These are phyloP conservation scores for Clarias macrocephalus DNA, from an alignment of 2,113 vertebrate genomes.

Conservation along the genomic window DNA sequence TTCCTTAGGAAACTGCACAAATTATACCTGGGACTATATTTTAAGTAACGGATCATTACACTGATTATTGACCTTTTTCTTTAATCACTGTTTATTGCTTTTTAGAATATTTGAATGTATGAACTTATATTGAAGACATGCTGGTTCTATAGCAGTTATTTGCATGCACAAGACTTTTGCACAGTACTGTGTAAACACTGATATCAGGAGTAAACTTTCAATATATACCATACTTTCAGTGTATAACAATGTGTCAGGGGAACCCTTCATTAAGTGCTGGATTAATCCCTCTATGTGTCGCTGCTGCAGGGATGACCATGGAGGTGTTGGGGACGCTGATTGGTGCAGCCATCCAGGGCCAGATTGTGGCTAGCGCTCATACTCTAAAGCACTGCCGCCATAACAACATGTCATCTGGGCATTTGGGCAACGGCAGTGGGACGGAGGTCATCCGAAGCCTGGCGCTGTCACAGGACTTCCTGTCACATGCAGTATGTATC, in stretches of 20 bases:
- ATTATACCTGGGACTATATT: no score
- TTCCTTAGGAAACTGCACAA: no score
- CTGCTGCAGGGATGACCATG: constrained; percentile 86
- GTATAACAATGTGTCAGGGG: neutral
- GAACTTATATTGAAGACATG: no score
- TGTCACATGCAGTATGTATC: constrained; percentile 75
- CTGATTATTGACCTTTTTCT: no score
- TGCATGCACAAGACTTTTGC: no score
- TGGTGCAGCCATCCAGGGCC: constrained; percentile 89
- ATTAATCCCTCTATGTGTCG: neutral
- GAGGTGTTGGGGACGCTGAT: constrained; percentile 89
- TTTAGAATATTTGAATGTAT: no score
- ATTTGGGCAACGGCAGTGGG: constrained; percentile 68
- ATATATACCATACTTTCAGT: neutral
- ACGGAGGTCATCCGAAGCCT: constrained; percentile 62
- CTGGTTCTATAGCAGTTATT: no score
- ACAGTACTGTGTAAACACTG: neutral
- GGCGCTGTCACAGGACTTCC: constrained; percentile 67
- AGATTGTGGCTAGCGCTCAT: constrained; percentile 90
- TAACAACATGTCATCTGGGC: constrained; percentile 64
- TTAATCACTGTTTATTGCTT: no score
- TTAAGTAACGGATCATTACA: no score
- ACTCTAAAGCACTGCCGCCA: constrained; percentile 73
- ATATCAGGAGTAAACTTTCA: neutral
- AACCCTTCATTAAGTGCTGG: neutral